Percentiles rank a stretch among this genome's conserved stretches.
Conservation (phyloP, 2,797 vertebrate genomes). For the Ficedula albicollis region DNA sequence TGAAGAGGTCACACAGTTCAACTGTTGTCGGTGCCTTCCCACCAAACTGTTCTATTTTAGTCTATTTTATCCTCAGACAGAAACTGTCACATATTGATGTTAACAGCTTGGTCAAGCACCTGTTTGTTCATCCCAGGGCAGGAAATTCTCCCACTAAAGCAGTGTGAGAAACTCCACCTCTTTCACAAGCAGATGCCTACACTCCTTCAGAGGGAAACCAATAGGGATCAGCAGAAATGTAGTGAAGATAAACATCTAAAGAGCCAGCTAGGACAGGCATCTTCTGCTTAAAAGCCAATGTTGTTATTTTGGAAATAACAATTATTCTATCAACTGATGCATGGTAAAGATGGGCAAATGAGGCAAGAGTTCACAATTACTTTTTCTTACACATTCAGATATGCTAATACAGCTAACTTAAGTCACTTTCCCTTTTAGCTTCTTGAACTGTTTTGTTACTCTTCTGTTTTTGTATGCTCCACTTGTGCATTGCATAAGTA, state of each 20-base stretch:
- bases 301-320: not conserved
- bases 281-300: not conserved
- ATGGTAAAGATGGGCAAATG: not conserved
- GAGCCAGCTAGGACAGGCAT: not conserved
- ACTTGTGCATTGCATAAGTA: not conserved
- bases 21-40: not conserved
- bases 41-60: not conserved
- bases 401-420: not conserved
- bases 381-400: not conserved
- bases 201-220: not conserved
- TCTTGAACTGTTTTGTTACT: not conserved
- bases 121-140: not conserved
- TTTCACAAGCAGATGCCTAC: not conserved
- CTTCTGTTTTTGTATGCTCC: not conserved
- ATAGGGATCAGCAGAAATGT: not conserved
- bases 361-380: not conserved
- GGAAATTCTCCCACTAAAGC: not conserved
- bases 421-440: not conserved
- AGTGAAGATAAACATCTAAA: not conserved
- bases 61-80: not conserved
- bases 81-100: not conserved
- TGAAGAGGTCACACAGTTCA: fast-evolving
- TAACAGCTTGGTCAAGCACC: not conserved
- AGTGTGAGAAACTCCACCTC: not conserved
- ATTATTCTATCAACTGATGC: not conserved